These are phyloP conservation scores for Petrocephalus microphthalmus DNA, from an alignment of 2,113 vertebrate genomes.

Conservation along the genomic window DNA sequence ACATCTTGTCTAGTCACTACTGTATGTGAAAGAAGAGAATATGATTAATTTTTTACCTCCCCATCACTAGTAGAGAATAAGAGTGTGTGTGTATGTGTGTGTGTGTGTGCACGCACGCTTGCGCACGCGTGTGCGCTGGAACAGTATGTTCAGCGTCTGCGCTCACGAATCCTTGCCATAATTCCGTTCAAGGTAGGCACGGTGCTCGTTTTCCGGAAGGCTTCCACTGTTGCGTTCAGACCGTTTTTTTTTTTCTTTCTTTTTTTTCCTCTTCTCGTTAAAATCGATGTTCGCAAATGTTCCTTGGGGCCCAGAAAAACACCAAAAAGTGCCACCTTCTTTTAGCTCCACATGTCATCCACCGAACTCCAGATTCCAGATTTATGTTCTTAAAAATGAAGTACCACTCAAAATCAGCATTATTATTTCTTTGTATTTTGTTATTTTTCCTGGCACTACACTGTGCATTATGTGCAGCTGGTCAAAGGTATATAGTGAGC, in stretches of 20 bases:
- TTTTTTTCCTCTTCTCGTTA: background rate
- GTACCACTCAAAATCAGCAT: conserved; percentile 41
- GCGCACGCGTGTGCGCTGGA: background rate
- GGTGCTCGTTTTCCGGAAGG: background rate
- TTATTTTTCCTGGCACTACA: conserved; percentile 41
- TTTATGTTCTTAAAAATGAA: conserved; percentile 41
- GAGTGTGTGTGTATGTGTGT: background rate
- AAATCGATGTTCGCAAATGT: background rate
- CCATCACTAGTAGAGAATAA: background rate
- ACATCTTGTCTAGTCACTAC: background rate
- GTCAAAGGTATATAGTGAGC: conserved; percentile 22
- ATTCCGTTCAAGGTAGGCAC: background rate
- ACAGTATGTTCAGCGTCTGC: too few relatives aligned
- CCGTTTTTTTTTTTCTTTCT: background rate
- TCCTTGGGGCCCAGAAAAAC: background rate
- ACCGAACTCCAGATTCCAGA: conserved; percentile 22
- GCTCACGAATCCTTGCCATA: background rate
- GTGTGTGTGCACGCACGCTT: background rate
- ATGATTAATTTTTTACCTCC: background rate
- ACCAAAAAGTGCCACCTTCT: background rate
- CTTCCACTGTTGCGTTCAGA: background rate
- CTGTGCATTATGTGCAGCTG: conserved; percentile 48
- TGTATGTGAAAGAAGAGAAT: background rate
- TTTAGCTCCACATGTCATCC: conserved; percentile 10
- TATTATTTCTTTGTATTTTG: conserved; percentile 39